Base-by-base conservation (phyloP, 2,888 invertebrate species). In the Drosophila ochracea region DNA sequence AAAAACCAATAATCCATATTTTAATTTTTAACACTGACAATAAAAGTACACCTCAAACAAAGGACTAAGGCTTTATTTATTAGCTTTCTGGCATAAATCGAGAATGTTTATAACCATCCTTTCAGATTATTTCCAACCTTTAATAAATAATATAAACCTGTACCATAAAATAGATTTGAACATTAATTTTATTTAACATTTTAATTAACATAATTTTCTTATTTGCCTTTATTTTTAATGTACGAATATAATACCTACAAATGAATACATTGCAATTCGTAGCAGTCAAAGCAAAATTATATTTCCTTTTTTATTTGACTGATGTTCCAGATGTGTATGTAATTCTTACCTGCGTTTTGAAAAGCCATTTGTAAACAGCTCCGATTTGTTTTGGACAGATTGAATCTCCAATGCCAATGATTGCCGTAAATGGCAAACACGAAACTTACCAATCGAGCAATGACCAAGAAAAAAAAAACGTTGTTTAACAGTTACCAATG, bases 401-500 rank as follows among this genome's bases (percentile, higher is more conserved):
- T 47, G 43, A 37, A 55, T 11, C 5, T 43, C 28, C 31, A 62
- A 50, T 61, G 53, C 19, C 39, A 63, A 63, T 64, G 78, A 60
- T 60, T 60, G 41, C 35, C 39, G 47, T 49, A 10, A 53, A 43
- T 25, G 35, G 4, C 25, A 43, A 66, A 41, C 21, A 21, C 1
- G 1, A 9, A 47, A 16, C 47, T 19, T 33, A 55, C 37, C 37
- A 31, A 16, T 21, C 11, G 19, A 6, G 33, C 16, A 47, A 9
- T 47, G 25, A 16, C 4, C 25, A 25, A 16, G 47, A 25, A 47
- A 31, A 25, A 25, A 31, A 31, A 33, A 55, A 52, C 28, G 28
- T 30, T 28, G 10, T 61, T 37, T 39, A 69, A 66, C 52, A 39
- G 57, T 62, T 60, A 62, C 50, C 53, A 55, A 50, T 72, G 64